These are phyloP conservation scores for Taxidea taxus DNA, from an alignment of 2,113 vertebrate species.

Conservation along the genomic window DNA sequence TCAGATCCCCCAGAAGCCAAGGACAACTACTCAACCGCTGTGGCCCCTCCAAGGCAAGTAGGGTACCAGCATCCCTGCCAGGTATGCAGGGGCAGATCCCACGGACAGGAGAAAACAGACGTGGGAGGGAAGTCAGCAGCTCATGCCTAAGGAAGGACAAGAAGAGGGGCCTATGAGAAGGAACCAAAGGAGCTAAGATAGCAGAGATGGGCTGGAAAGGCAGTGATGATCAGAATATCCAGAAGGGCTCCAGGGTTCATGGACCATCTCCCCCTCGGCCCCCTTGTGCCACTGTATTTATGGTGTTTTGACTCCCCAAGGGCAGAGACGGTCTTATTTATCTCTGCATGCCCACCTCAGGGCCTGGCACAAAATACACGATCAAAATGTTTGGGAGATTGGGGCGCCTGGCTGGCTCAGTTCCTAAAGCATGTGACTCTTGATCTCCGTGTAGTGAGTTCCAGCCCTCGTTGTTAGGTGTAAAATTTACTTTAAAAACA, in stretches of 20 bases:
- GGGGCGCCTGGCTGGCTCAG: neutral
- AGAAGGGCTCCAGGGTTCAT: neutral
- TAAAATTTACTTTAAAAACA: neutral
- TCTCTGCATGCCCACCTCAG: neutral
- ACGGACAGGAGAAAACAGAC: neutral
- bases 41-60: neutral
- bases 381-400: neutral
- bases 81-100: neutral
- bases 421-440: neutral
- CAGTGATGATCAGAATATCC: neutral
- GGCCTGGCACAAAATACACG: neutral
- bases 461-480: neutral
- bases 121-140: neutral
- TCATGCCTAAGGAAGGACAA: neutral
- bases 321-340: neutral
- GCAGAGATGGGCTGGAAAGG: neutral
- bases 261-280: neutral
- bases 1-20: neutral
- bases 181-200: neutral
- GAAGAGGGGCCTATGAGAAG: neutral
- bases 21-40: neutral
- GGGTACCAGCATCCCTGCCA: neutral
- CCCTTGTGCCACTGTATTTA: neutral
- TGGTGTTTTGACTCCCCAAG: neutral
- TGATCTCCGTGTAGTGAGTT: neutral